Base-by-base conservation (phyloP, 2,888 invertebrate species). In the Rhaphigaster nebulosa region DNA sequence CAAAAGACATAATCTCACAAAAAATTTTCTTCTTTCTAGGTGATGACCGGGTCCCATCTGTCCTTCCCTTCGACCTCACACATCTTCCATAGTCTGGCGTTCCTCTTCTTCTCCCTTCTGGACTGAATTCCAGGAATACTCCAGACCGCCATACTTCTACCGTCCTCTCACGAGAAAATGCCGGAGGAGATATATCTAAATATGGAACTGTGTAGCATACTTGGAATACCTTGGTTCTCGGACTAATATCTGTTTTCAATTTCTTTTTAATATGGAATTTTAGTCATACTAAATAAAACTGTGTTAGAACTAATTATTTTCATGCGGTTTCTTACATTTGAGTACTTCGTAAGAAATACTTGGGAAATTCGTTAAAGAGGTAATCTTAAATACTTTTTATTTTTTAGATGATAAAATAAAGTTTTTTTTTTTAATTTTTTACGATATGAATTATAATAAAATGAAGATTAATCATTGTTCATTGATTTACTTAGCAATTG, bases 151-250 rank as follows among this genome's bases (percentile, higher is more conserved):
- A 76, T 76, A 20, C 70, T 76, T 76, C 70, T 6, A 38, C 70
- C 70, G 8, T 34, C 20, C 70, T 10, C 34, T 34, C 70, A 23
- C 20, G 38, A 15, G 70, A 76, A 76, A 76, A 76, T 76, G 10
- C 70, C 70, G 2, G 38, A 38, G 70, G 70, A 70, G 8, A 76
- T 76, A 76, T 76, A 76, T 76, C 70, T 76, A 76, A 76, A 76
- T 76, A 76, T 76, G 70, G 38, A 76, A 76, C 70, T 15, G 70
- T 76, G 70, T 76, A 76, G 29, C 70, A 38, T 76, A 38, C 38
- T 76, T 76, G 6, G 70, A 34, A 76, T 76, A 38, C 70, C 70
- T 34, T 76, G 34, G 70, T 76, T 76, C 70, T 38, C 70, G 23
- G 70, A 38, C 70, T 76, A 70, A 70, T 70, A 70, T 70, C 29